Conservation (phyloP, 2,113 vertebrate species). For the Chaetorhynchus papuensis region DNA sequence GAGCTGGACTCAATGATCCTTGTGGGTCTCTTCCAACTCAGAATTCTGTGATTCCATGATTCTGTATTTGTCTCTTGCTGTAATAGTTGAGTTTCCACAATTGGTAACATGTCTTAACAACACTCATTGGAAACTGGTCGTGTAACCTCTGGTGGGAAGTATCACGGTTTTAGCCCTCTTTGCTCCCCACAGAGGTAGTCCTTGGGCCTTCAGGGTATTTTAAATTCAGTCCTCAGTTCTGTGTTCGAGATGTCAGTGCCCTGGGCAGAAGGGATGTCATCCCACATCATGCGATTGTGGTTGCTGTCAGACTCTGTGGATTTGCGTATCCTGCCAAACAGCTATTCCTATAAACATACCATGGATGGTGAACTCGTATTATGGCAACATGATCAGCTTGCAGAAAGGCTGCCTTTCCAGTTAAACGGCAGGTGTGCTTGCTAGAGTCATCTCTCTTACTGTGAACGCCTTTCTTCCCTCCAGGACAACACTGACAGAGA, state of each 20-base stretch:
- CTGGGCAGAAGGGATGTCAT: background rate
- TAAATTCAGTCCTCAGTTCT: background rate
- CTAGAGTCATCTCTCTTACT: background rate
- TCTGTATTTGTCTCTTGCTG: background rate
- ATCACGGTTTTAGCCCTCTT: background rate
- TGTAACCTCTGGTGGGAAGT: background rate
- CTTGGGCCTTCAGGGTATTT: background rate
- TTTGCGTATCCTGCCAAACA: background rate
- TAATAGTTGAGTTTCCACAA: background rate
- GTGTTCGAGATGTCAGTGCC: background rate
- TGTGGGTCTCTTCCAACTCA: background rate
- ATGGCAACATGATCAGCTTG: background rate
- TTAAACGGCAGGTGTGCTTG: background rate
- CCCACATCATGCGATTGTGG: rapidly evolving
- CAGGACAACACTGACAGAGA: background rate
- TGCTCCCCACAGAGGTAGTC: background rate
- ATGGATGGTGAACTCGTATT: background rate
- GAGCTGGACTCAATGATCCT: rapidly evolving
- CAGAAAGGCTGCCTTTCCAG: background rate
- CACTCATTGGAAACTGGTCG: background rate
- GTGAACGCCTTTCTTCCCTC: background rate
- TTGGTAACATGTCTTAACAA: background rate
- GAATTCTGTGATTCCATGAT: background rate
- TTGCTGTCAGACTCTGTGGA: background rate
- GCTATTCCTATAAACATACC: background rate